These are phyloP conservation scores for Cheilosia pagana DNA, from an alignment of 2,888 invertebrate genomes.

Conservation along the genomic window DNA sequence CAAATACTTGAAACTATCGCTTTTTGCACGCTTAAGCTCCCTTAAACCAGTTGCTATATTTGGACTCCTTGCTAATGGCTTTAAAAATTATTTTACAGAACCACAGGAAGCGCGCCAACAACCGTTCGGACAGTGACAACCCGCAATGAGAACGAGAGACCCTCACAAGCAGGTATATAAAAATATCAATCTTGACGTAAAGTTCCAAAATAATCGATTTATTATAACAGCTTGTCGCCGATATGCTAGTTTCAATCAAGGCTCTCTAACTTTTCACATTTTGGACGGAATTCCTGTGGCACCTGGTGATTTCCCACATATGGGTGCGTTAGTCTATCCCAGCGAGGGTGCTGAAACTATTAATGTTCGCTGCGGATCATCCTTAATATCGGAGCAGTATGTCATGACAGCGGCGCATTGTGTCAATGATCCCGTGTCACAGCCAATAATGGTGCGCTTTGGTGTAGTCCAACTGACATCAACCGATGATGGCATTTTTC, in stretches of 20 bases:
- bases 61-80: not conserved
- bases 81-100: conserved; percentile 3
- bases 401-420: conserved; percentile 75
- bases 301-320: conserved; percentile 76
- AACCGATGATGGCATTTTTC: conserved; percentile 6
- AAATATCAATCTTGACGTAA: not conserved
- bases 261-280: conserved; percentile 69
- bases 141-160: conserved; percentile 22
- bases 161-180: conserved; percentile 24
- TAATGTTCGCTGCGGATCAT: conserved; percentile 67
- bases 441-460: conserved; percentile 61
- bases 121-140: conserved; percentile 9
- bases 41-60: not conserved
- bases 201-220: not conserved
- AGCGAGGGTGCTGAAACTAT: conserved; percentile 19
- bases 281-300: conserved; percentile 69
- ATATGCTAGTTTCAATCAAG: conserved; percentile 14
- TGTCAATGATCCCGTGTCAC: conserved; percentile 32
- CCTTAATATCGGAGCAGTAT: conserved; percentile 71
- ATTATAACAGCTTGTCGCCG: conserved; percentile 49
- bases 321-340: conserved; percentile 72
- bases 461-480: conserved; percentile 60
- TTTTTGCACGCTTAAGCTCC: not conserved
- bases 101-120: not conserved
- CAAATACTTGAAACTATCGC: not conserved